Evolutionary conservation across 2,888 invertebrate genomes (phyloP).

Genomic region (Mythimna impura): DNA sequence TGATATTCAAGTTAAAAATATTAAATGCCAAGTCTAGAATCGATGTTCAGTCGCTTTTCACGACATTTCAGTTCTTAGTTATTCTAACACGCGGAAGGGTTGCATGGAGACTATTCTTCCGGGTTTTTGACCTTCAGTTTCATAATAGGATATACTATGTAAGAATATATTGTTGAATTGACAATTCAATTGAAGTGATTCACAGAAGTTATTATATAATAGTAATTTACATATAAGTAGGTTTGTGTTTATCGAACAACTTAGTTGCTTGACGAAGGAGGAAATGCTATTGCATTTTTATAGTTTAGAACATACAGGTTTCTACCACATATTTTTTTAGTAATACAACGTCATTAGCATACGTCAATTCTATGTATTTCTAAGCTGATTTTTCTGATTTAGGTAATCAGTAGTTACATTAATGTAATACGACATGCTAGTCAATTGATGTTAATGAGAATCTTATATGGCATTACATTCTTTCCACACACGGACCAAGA

Average conservation of each 20-base stretch:
- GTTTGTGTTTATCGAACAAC: slow-evolving; percentile 41
- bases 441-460: slow-evolving; percentile 48
- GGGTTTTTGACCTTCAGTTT: slow-evolving; percentile 74
- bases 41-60: slow-evolving; percentile 35
- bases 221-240: slow-evolving; percentile 50
- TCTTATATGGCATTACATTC: slow-evolving; percentile 50
- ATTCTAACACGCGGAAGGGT: slow-evolving; percentile 63
- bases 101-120: slow-evolving; percentile 70
- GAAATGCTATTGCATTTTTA: slow-evolving; percentile 45
- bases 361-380: slow-evolving; percentile 36
- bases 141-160: slow-evolving; percentile 62
- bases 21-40: slow-evolving; percentile 3
- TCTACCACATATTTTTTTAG: slow-evolving; percentile 28
- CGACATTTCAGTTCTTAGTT: slow-evolving; percentile 55
- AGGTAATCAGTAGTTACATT: slow-evolving; percentile 42
- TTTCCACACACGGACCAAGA: slow-evolving; percentile 50
- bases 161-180: slow-evolving; percentile 56
- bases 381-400: slow-evolving; percentile 46
- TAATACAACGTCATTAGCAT: slow-evolving; percentile 42
- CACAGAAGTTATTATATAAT: slow-evolving; percentile 49
- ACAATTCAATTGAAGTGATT: slow-evolving; percentile 57
- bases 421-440: slow-evolving; percentile 51
- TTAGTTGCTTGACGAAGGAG: slow-evolving; percentile 30
- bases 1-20: slow-evolving; percentile 11
- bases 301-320: slow-evolving; percentile 27